Conservation (phyloP, 2,113 vertebrate species). For the Chiloscyllium plagiosum region DNA sequence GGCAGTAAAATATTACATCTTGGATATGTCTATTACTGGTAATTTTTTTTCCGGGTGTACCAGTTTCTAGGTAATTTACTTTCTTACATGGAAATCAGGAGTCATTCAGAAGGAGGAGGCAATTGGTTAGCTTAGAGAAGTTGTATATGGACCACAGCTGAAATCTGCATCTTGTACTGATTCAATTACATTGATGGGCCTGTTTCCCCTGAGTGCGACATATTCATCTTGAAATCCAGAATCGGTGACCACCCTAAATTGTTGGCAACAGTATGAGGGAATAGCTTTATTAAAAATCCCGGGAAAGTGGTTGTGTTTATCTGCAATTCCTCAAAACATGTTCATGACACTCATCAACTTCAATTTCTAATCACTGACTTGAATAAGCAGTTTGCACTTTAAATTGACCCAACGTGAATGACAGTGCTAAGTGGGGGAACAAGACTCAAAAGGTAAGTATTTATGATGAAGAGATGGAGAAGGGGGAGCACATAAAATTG, state of each 20-base stretch:
- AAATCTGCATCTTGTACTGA: background rate
- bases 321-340: background rate
- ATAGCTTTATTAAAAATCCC: background rate
- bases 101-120: slow-evolving; percentile 3
- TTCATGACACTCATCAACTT: background rate
- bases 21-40: background rate
- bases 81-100: background rate
- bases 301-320: background rate
- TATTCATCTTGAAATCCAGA: background rate
- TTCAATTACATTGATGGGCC: background rate
- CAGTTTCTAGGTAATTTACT: slow-evolving; percentile 12
- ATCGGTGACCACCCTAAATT: background rate
- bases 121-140: background rate
- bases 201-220: background rate
- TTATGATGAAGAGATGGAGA: background rate
- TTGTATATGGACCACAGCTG: background rate
- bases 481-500: background rate
- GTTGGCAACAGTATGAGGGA: background rate
- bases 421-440: background rate
- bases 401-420: background rate
- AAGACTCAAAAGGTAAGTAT: background rate
- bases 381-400: background rate
- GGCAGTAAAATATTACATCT: slow-evolving; percentile 28
- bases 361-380: background rate
- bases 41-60: slow-evolving; percentile 22